Percentiles rank a stretch among this genome's conserved stretches.
These are phyloP conservation scores for Leucoraja ocellata DNA, from an alignment of 2,797 vertebrate species.

Conservation along the genomic window DNA sequence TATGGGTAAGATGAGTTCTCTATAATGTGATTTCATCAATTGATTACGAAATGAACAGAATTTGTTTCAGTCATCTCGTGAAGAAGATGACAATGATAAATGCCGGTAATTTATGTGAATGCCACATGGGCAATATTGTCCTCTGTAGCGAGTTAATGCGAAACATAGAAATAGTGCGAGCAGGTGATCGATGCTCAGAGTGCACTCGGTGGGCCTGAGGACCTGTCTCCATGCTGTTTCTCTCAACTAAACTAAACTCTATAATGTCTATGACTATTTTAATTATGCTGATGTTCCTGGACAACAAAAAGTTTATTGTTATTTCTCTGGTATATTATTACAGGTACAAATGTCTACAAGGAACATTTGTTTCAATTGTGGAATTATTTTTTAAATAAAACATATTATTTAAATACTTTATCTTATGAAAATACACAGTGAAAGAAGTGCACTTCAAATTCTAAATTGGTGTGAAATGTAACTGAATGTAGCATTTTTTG, in stretches of 20 bases:
- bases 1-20: slow-evolving; percentile 56
- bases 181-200: too few species aligned
- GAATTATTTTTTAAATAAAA: neutral
- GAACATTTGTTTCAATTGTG: neutral
- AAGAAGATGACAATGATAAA: neutral
- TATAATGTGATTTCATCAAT: neutral
- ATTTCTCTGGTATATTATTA: too few species aligned
- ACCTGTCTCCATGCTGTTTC: too few species aligned
- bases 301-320: too few species aligned
- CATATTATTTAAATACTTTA: neutral
- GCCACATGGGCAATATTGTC: neutral
- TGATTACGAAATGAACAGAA: neutral
- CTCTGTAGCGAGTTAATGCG: too few species aligned
- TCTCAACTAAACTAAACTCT: too few species aligned
- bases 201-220: too few species aligned
- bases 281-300: too few species aligned
- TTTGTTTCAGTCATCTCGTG: neutral
- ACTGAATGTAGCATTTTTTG: neutral
- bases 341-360: neutral
- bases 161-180: too few species aligned
- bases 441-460: neutral
- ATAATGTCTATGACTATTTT: too few species aligned
- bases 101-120: neutral
- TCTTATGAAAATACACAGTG: neutral
- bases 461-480: neutral